phyloP scores from a whole-genome alignment of 2,888 invertebrate genomes.

The Synergus gifuensis region DNA sequence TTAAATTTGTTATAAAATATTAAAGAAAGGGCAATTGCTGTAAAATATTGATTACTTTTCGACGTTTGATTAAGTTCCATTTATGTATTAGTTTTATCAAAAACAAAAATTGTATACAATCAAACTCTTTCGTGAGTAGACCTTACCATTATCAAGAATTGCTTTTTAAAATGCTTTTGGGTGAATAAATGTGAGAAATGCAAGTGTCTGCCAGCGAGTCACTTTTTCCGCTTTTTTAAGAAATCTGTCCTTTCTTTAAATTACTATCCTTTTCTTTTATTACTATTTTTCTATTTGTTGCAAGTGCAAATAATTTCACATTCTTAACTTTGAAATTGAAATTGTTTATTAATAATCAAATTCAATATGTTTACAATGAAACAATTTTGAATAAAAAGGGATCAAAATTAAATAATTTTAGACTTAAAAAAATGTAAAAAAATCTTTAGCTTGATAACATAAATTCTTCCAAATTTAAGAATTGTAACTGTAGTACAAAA shows the following conservation, averaged over 20 bases:
- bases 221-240: background rate
- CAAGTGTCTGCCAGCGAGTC: background rate
- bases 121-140: background rate
- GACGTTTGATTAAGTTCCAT: too few relatives aligned
- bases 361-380: too few relatives aligned
- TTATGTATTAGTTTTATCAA: background rate
- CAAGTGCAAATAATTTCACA: background rate
- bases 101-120: background rate
- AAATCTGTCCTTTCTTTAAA: background rate
- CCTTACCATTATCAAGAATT: background rate
- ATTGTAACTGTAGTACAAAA: too few relatives aligned
- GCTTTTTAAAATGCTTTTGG: background rate
- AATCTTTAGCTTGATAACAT: too few relatives aligned
- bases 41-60: background rate
- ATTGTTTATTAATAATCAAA: background rate
- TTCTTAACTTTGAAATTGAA: background rate
- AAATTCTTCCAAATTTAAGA: too few relatives aligned
- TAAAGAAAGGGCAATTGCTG: background rate
- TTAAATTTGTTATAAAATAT: too few relatives aligned
- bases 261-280: background rate
- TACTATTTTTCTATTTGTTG: background rate
- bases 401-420: too few relatives aligned
- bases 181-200: background rate
- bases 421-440: too few relatives aligned
- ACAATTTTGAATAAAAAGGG: too few relatives aligned